Evolutionary conservation across 2,888 invertebrate species (phyloP).

Genomic region (Trisateles emortualis): DNA sequence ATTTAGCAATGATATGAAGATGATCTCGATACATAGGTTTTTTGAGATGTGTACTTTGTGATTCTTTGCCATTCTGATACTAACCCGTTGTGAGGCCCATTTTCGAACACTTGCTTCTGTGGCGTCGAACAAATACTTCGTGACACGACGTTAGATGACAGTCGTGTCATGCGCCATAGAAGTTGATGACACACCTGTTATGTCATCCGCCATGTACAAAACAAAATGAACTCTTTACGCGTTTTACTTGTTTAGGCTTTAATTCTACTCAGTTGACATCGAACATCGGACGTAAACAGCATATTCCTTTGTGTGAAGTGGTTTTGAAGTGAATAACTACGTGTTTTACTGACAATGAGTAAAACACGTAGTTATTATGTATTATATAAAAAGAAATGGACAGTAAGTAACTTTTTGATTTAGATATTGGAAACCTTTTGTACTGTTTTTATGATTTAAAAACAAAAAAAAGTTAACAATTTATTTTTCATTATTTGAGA

Average conservation of each 20-base stretch:
- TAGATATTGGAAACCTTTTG: conserved; percentile 3
- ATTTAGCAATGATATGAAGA: too few relatives aligned
- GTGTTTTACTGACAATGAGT: conserved; percentile 2
- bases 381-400: too few relatives aligned
- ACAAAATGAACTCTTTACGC: conserved; percentile 1
- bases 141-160: conserved; percentile 5
- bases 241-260: not conserved
- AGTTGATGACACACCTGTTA: not conserved
- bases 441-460: conserved; percentile 1
- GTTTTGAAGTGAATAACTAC: conserved; percentile 3
- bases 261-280: not conserved
- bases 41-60: too few relatives aligned
- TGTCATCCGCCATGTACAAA: not conserved
- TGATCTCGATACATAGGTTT: too few relatives aligned
- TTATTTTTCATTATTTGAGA: too few relatives aligned
- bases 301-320: not conserved
- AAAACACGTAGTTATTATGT: too few relatives aligned
- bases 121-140: too few relatives aligned
- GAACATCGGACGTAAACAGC: not conserved
- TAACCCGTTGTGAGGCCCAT: too few relatives aligned
- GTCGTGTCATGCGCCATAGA: not conserved
- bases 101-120: too few relatives aligned
- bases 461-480: too few relatives aligned
- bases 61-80: too few relatives aligned
- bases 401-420: conserved; percentile 4